Percentiles rank a stretch among this genome's conserved stretches.
Conservation (phyloP, 2,113 vertebrate genomes). For the Otolemur garnettii region DNA sequence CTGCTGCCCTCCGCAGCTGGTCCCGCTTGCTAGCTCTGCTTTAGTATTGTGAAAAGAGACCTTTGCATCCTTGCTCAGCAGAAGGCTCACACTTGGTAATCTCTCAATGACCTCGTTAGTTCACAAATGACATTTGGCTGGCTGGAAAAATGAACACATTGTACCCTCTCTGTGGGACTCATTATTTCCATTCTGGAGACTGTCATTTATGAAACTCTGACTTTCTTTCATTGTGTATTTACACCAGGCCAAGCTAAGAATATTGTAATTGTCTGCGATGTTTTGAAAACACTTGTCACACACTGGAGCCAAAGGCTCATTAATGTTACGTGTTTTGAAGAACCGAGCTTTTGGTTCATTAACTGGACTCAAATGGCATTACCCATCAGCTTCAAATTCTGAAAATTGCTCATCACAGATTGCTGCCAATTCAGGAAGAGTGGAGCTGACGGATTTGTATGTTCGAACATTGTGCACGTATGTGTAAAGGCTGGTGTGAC, state of each 20-base stretch:
- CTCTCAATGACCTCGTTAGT: slow-evolving; percentile 60
- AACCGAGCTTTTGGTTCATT: slow-evolving; percentile 73
- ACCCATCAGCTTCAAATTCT: slow-evolving; percentile 76
- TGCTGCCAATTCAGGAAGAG: slow-evolving; percentile 70
- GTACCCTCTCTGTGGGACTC: slow-evolving; percentile 59
- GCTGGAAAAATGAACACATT: slow-evolving; percentile 60
- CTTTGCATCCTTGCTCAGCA: slow-evolving; percentile 41
- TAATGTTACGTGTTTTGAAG: slow-evolving; percentile 76
- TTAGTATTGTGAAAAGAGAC: neutral
- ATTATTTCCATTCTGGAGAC: slow-evolving; percentile 78
- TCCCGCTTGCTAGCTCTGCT: neutral
- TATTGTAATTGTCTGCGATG: slow-evolving; percentile 75
- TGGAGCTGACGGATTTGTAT: slow-evolving; percentile 24
- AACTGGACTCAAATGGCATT: slow-evolving; percentile 68
- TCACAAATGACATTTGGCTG: slow-evolving; percentile 50
- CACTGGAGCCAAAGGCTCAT: slow-evolving; percentile 72
- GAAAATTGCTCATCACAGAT: slow-evolving; percentile 64
- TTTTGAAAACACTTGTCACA: slow-evolving; percentile 81
- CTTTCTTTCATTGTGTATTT: slow-evolving; percentile 72
- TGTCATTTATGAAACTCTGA: slow-evolving; percentile 74
- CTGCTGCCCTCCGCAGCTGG: neutral
- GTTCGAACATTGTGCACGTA: neutral
- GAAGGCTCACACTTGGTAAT: slow-evolving; percentile 41
- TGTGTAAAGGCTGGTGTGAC: neutral
- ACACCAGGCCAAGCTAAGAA: slow-evolving; percentile 61